These are phyloP conservation scores for Apostichopus parvimensis DNA, from an alignment of 35 echinoderm and acorn worm genomes.

Conservation along the genomic window DNA sequence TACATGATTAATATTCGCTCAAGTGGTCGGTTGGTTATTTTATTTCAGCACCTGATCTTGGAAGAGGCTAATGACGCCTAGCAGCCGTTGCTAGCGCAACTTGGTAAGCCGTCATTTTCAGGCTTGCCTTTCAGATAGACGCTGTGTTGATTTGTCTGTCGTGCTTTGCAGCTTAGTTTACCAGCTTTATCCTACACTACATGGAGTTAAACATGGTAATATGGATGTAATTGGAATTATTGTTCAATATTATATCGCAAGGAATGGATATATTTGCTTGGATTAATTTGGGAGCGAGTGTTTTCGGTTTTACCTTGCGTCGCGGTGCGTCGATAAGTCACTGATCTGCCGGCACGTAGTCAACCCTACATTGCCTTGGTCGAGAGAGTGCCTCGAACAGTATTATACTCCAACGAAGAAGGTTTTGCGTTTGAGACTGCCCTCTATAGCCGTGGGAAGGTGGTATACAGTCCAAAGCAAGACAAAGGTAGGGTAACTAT, in stretches of 20 bases:
- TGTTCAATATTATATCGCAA: not conserved
- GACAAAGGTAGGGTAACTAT: constrained; percentile 28
- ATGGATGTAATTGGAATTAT: constrained; percentile 31
- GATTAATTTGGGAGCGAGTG: constrained; percentile 1
- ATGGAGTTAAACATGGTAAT: constrained; percentile 31
- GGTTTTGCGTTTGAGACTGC: constrained; percentile 39
- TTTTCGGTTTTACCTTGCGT: constrained; percentile 39
- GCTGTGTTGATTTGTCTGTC: constrained; percentile 54
- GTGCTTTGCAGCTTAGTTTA: not conserved
- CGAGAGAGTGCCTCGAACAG: constrained; percentile 22
- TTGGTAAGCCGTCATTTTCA: constrained; percentile 56
- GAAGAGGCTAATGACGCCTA: constrained; percentile 58
- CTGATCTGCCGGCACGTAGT: constrained; percentile 50
- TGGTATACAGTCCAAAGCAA: constrained; percentile 10
- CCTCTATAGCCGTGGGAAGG: constrained; percentile 46
- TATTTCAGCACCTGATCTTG: constrained; percentile 32
- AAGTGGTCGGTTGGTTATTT: not conserved
- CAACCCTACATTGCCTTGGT: constrained; percentile 21
- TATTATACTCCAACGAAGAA: constrained; percentile 19
- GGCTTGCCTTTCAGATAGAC: constrained; percentile 61
- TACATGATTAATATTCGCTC: constrained; percentile 38
- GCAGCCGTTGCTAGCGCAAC: constrained; percentile 62
- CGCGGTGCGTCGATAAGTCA: constrained; percentile 38
- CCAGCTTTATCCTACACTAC: not conserved
- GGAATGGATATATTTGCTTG: constrained; percentile 38